Base-by-base conservation (phyloP, 1,140 invertebrate species). In the Aphelenchoides fujianensis region DNA sequence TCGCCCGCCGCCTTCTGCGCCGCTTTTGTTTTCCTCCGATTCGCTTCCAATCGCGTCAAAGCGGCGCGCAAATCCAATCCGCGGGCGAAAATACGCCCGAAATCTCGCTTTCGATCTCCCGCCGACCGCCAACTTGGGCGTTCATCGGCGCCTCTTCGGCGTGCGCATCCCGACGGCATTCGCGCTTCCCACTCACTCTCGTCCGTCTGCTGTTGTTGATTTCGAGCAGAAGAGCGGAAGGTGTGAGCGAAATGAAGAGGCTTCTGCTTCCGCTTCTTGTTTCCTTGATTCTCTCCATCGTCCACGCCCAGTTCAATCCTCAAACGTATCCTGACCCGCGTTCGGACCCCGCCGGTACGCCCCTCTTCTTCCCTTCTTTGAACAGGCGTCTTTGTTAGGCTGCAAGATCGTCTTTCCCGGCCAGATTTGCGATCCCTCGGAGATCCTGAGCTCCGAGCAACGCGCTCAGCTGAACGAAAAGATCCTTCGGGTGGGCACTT, bases 281-380 rank as follows among this genome's bases (percentile, higher is more conserved):
- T 34, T 41, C 68, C 41, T 12, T 64, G 5, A 12, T 75, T 37
- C 12, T 35, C 19, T 3, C 57, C 19, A 7, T 48, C 27, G 30
- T 52, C 2, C 12, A 16, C 34, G 55, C 71, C 7, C 79, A 84
- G 61, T 84, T 64, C 73, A 84, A 54, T 31, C 75, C 81, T 1
- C 80, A 82, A 67, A 83, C 78, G 1, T 82, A 81, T 48, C 78
- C 83, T 2, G 78, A 84, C 68, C 78, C 81, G 19, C 55, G 77
- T 35, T 59, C 69, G 16, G 77, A 79, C 48, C 77, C 77, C 35
- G 68, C 67, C 3, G 27, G 55, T 68, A 16, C 7, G 7, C 66
- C 12, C 9, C 66, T 28, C n/a, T 9, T 34, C 31, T 28, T 3
- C 30, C n/a, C 3, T 63, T 19, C 9, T 30, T 69, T 69, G 9